Conservation (phyloP, 2,888 invertebrate genomes). For the Meiosimyza platycephala region DNA sequence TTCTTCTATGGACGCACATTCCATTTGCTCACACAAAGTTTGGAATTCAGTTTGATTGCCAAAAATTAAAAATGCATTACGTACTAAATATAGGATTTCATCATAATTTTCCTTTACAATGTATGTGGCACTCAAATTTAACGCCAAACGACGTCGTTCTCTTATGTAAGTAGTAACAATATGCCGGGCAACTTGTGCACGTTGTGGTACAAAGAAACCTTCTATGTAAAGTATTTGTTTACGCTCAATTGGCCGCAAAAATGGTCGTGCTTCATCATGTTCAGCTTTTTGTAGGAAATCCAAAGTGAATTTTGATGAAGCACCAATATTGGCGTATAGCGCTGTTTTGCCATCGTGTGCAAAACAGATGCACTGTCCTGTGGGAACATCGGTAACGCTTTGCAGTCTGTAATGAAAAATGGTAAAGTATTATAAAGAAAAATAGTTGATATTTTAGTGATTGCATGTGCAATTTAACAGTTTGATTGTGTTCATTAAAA, state of each 20-base stretch:
- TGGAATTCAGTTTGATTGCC: constrained; percentile 71
- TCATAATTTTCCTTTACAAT: constrained; percentile 67
- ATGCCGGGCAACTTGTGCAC: constrained; percentile 66
- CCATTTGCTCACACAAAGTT: constrained; percentile 63
- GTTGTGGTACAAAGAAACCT: constrained; percentile 71
- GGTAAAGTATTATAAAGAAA: constrained; percentile 12
- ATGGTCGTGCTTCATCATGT: constrained; percentile 43
- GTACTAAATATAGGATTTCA: constrained; percentile 66
- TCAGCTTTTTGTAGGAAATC: constrained; percentile 57
- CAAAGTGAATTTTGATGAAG: constrained; percentile 67
- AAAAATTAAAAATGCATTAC: constrained; percentile 69
- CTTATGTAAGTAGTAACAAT: constrained; percentile 66
- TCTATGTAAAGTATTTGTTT: constrained; percentile 70
- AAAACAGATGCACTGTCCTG: constrained; percentile 70
- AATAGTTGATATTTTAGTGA: neutral
- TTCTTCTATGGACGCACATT: constrained; percentile 49
- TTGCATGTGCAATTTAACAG: too few species aligned
- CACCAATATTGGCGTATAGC: constrained; percentile 71
- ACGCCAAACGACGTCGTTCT: constrained; percentile 65
- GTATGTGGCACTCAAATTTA: constrained; percentile 71
- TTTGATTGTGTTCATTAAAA: too few species aligned
- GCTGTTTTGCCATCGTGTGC: constrained; percentile 67
- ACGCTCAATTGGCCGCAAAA: constrained; percentile 58
- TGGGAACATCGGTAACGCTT: constrained; percentile 61
- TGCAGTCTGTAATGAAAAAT: constrained; percentile 54